Percentiles rank a stretch among this genome's conserved stretches.
phyloP scores from a whole-genome alignment of 2,113 vertebrate genomes.

The Propithecus coquereli region DNA sequence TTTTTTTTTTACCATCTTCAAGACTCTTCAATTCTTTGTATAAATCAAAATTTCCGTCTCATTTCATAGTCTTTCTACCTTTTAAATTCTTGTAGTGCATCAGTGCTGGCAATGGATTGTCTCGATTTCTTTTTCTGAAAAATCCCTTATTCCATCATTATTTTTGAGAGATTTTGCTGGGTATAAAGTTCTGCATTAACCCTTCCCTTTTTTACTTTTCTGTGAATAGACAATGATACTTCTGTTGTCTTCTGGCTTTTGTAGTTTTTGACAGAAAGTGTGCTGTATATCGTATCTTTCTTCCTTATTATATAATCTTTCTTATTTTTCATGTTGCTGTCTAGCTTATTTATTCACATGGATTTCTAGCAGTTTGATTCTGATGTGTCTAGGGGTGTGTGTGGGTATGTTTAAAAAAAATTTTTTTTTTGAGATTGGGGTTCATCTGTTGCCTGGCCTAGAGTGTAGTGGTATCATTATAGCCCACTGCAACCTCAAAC shows the following conservation, averaged over 20 bases:
- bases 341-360: not conserved
- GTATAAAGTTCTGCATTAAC: not conserved
- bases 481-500: too few species aligned
- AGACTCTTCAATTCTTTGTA: not conserved
- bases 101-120: not conserved
- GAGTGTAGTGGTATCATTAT: too few species aligned
- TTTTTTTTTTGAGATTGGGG: too few species aligned
- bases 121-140: not conserved
- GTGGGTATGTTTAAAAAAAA: not conserved
- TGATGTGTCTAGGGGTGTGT: not conserved
- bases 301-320: not conserved
- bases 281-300: not conserved
- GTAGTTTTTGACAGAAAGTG: not conserved
- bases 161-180: not conserved
- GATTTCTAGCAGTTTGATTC: not conserved
- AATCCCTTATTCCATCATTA: not conserved
- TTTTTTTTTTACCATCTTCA: not conserved
- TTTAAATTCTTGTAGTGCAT: not conserved
- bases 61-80: not conserved
- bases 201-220: not conserved
- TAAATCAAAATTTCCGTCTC: not conserved
- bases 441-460: too few species aligned
- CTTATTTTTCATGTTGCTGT: not conserved
- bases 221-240: not conserved
- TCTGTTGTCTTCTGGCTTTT: conserved; percentile 2